Evolutionary conservation across 1,140 invertebrate species (phyloP), one percentile per base, ranked within the genome.

Genomic region (Drosophila baimaii): DNA sequence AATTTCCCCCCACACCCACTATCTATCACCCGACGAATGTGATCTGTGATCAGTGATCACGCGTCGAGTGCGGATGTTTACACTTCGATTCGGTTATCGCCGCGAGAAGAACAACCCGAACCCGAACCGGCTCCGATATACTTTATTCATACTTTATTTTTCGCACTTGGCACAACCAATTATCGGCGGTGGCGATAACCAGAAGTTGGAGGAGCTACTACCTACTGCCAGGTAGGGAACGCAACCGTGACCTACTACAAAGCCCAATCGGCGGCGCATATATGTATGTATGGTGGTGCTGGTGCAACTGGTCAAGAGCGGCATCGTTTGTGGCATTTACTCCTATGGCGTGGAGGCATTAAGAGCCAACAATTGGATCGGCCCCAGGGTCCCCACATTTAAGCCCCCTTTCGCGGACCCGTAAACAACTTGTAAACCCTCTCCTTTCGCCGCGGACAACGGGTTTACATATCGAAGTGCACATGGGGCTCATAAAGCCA

Each of bases 211-310:
- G 37, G 39, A 55, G 63, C 41, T 46, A n/a, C 47, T 27, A n/a
- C 21, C 21, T n/a, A 15, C 12, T 13, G 10, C n/a, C n/a, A n/a
- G n/a, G n/a, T n/a, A n/a, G 31, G 31, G 31, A 33, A 3, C 31
- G n/a, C n/a, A 80, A 81, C 81, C 82, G 82, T 88, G 82, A 86
- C 82, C 82, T 88, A 86, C 83, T 83, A 83, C 82, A 88, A 76
- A 57, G 35, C 57, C 66, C 63, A 79, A 78, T 72, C 66, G 19
- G 23, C 44, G 41, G 23, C 47, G 10, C 37, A 7, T 29, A 49
- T 29, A 25, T 27, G 25, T 29, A 27, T 29, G 43, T 71, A 73
- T 54, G 19, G n/a, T n/a, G n/a, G n/a, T 54, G 51, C 19, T 82
- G 82, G 79, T 81, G 79, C 82, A 83, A 88, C 88, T 88, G 66